Percentiles rank a stretch among this genome's conserved stretches.
phyloP scores from a whole-genome alignment of 2,797 vertebrate genomes.

The Melanotaenia pygmaea region DNA sequence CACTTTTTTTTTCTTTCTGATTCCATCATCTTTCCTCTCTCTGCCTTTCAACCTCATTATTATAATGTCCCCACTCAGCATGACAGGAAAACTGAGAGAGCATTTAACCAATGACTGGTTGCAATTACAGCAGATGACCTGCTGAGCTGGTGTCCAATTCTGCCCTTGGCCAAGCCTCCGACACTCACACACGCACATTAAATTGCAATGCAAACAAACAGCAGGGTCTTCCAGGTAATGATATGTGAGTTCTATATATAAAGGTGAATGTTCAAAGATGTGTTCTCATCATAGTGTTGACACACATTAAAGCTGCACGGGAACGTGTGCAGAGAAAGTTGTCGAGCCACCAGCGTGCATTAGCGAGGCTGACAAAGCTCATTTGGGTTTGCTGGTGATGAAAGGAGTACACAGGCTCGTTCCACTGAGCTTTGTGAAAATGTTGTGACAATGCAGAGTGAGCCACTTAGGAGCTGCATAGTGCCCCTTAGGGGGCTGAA shows the following conservation, averaged over 20 bases:
- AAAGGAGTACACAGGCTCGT: constrained; percentile 74
- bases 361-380: constrained; percentile 80
- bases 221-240: background rate
- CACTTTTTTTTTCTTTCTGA: constrained; percentile 7
- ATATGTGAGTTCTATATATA: constrained; percentile 7
- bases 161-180: constrained; percentile 63
- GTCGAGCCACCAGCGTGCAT: constrained; percentile 71
- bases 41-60: constrained; percentile 57
- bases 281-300: background rate
- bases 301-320: background rate
- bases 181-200: constrained; percentile 12
- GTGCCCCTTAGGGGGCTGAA: constrained; percentile 66
- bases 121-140: constrained; percentile 68
- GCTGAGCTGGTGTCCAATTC: constrained; percentile 64
- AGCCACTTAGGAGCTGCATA: constrained; percentile 79
- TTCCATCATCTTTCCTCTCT: constrained; percentile 3
- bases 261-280: constrained; percentile 27
- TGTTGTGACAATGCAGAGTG: constrained; percentile 80
- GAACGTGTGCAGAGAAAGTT: constrained; percentile 49
- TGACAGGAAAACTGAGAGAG: constrained; percentile 47
- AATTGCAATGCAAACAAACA: constrained; percentile 53
- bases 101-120: constrained; percentile 66
- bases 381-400: constrained; percentile 75
- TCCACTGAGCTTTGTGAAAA: constrained; percentile 71
- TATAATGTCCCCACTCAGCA: constrained; percentile 57